Evolutionary conservation across 2,888 invertebrate species (phyloP), one percentile per base, ranked within the genome.

Genomic region (Nemotelus pantherinus): DNA sequence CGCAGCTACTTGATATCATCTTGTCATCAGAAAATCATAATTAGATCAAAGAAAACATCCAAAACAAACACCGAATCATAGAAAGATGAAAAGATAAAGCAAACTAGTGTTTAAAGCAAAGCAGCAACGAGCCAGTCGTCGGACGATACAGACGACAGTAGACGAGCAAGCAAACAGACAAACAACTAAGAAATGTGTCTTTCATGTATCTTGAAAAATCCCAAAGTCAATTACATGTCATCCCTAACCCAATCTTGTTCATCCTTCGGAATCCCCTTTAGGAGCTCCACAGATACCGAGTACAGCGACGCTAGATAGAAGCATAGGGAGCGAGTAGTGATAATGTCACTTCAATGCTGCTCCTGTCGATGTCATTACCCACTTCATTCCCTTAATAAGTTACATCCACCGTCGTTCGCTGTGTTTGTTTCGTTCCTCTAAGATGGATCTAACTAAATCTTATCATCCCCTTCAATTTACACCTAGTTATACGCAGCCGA

Each of bases 381-480:
- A 44, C 63, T 47, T 77, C 53, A 63, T 44, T 50, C 45, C 43
- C 53, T 55, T 45, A 47, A n/a, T n/a, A n/a, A 4, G 50, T n/a
- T 67, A 67, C 48, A 70, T 10, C 43, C 25, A 55, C 41, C 57
- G 41, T 10, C 45, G 58, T 25, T 60, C 7, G 55, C 71, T 57
- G 58, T 47, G n/a, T 44, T 44, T 50, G 43, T 44, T 25, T 70
- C 63, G 53, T 25, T 71, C 50, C 53, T 45, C 55, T 64, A 41
- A 25, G 41, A 47, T 47, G 78, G 63, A 70, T 64, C 65, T 60
- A 53, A 39, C 25, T 47, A 79, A 79, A 79, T 79, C 79, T 79
- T 77, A 77, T 79, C 79, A 77, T 79, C 77, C 77, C 77, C 79
- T 76, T 77, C 79, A 79, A 79, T 79, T 79, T 79, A 76, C 79